These are phyloP conservation scores for Gastracanthus pulcherrimus DNA, from an alignment of 2,888 invertebrate genomes.

Conservation along the genomic window DNA sequence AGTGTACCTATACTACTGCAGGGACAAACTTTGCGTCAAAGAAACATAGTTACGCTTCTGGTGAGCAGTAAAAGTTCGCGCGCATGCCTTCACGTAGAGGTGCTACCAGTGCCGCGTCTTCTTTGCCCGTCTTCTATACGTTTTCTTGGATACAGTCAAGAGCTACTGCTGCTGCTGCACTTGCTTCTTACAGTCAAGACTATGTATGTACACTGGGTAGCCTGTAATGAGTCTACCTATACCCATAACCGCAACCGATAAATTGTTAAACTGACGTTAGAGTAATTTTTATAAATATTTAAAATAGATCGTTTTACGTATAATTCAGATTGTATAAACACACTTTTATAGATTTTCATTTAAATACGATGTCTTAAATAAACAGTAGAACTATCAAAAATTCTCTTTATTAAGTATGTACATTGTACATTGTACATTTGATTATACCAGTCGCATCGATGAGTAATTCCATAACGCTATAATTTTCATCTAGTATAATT, in stretches of 20 bases:
- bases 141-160: slow-evolving; percentile 27
- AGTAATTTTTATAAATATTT: too few relatives aligned
- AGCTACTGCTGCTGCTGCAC: background rate
- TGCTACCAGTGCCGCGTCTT: slow-evolving; percentile 10
- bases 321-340: too few relatives aligned
- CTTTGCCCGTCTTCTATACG: background rate
- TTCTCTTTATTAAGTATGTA: too few relatives aligned
- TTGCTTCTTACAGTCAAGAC: background rate
- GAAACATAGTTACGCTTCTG: slow-evolving; percentile 36
- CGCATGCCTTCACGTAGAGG: slow-evolving; percentile 44
- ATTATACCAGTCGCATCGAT: too few relatives aligned
- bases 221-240: background rate
- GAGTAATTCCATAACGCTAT: too few relatives aligned
- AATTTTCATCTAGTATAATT: too few relatives aligned
- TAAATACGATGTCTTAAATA: too few relatives aligned
- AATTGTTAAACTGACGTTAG: slow-evolving; percentile 1
- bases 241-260: too few relatives aligned
- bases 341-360: too few relatives aligned
- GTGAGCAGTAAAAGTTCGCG: slow-evolving; percentile 33
- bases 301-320: too few relatives aligned
- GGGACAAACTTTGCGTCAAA: slow-evolving; percentile 29
- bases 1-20: background rate
- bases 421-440: too few relatives aligned
- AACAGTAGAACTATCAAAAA: too few relatives aligned
- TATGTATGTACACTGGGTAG: background rate